Base-by-base conservation (phyloP, 2,888 invertebrate species). In the Caenorhabditis japonica region DNA sequence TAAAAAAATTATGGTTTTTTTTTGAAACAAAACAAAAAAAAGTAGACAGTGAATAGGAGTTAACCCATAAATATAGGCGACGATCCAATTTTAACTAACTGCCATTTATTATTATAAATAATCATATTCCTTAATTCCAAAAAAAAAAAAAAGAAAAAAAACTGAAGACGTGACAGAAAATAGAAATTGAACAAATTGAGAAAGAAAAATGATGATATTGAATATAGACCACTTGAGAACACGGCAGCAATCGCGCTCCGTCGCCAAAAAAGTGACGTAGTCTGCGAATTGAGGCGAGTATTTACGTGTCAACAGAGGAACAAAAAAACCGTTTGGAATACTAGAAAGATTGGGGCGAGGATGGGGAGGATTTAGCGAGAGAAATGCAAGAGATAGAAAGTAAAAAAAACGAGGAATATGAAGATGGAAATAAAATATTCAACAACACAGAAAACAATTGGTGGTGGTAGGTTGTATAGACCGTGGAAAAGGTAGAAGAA, bases 181-280 rank as follows among this genome's bases (percentile, higher is more conserved):
- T n/a, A n/a, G n/a, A 38, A 34, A 49, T 30, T 41, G 51, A 44
- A 58, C 41, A 58, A 34, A 38, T 41, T 44, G 25, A 55, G 34
- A 66, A 46, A 15, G 55, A 23, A 15, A 15, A 47, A 66, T 66
- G 66, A 58, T 66, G 66, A 58, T 58, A 58, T 66, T 66, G n/a
- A 4, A 47, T 39, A 13, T 4, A 39, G n/a, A 30, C 7, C 30
- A n/a, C n/a, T n/a, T n/a, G 47, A 19, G 30, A 30, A 34, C 25
- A 41, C 34, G 17, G 19, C 34, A 21, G 39, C 56, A 71, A 71
- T 52, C 46, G 51, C 70, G 70, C 70, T 36, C 62, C 38, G 36
- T 12, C 12, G 70, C 33, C 33, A 19, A 52, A n/a, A n/a, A n/a
- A n/a, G n/a, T n/a, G n/a, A n/a, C n/a, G n/a, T n/a, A n/a, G n/a